Evolutionary conservation across 2,797 vertebrate genomes (phyloP).

Genomic region (Sebastes umbrosus): DNA sequence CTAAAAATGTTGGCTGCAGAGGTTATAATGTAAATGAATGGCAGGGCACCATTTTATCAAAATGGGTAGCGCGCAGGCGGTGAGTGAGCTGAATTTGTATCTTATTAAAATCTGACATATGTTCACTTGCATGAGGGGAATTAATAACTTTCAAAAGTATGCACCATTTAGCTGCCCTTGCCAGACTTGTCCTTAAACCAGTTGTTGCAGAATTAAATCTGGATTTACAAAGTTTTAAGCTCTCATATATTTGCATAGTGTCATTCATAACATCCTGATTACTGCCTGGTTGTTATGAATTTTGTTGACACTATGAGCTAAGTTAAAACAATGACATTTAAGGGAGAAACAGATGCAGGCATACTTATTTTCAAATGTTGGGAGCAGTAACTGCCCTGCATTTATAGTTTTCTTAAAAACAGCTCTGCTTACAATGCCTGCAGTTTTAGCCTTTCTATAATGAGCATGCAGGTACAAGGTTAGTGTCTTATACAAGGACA

Average conservation of each 20-base stretch:
- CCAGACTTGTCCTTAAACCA: not conserved
- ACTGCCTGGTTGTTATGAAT: not conserved
- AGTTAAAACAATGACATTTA: not conserved
- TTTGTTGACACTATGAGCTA: not conserved
- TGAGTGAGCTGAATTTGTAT: constrained; percentile 6
- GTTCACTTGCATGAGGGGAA: constrained; percentile 3
- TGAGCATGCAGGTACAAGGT: constrained; percentile 21
- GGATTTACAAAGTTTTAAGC: not conserved
- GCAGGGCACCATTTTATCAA: not conserved
- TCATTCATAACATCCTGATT: not conserved
- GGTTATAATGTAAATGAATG: constrained; percentile 8
- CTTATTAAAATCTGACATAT: constrained; percentile 21
- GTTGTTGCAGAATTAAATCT: not conserved
- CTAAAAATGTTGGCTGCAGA: not conserved
- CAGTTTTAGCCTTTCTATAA: not conserved
- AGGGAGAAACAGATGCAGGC: not conserved
- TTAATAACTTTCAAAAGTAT: not conserved
- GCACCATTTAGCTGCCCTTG: not conserved
- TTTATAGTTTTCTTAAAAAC: not conserved
- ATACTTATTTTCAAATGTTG: not conserved
- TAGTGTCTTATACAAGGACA: not conserved
- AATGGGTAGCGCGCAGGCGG: not conserved
- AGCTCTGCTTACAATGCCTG: not conserved
- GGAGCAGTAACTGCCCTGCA: not conserved
- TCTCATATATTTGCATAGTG: not conserved